Evolutionary conservation across 1,140 invertebrate genomes (phyloP).

Genomic region (Rhynchophorus ferrugineus): DNA sequence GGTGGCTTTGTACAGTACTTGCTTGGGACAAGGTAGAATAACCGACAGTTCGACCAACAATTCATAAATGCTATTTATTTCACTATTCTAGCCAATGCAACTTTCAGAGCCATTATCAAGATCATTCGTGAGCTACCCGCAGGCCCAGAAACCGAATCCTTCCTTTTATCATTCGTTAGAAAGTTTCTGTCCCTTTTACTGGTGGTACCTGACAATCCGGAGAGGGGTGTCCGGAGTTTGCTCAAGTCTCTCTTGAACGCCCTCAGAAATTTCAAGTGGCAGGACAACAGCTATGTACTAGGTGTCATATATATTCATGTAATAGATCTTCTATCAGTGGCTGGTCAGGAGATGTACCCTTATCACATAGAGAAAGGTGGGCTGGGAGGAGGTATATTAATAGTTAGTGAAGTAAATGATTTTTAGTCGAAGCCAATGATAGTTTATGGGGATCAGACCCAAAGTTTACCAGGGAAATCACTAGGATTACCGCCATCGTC

Average conservation of each 20-base stretch:
- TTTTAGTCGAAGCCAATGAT: slow-evolving; percentile 85
- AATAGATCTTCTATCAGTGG: slow-evolving; percentile 64
- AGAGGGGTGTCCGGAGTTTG: slow-evolving; percentile 72
- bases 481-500: slow-evolving; percentile 68
- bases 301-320: slow-evolving; percentile 60
- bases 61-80: background rate
- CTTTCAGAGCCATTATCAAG: slow-evolving; percentile 80
- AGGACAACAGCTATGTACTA: slow-evolving; percentile 47
- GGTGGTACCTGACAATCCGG: slow-evolving; percentile 83
- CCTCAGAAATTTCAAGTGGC: slow-evolving; percentile 62
- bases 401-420: background rate
- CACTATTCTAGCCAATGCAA: slow-evolving; percentile 70
- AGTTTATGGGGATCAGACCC: slow-evolving; percentile 82
- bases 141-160: slow-evolving; percentile 64
- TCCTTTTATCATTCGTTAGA: slow-evolving; percentile 62
- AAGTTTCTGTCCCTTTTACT: slow-evolving; percentile 79
- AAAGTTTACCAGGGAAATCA: slow-evolving; percentile 75
- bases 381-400: background rate
- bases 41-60: background rate
- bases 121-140: slow-evolving; percentile 76
- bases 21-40: slow-evolving; percentile 74
- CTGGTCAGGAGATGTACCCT: slow-evolving; percentile 68
- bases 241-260: slow-evolving; percentile 67
- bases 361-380: slow-evolving; percentile 73
- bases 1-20: slow-evolving; percentile 83